A percentile compares a stretch with the other conserved stretches of the same genome.
Conservation (phyloP, 92 coral and sea anemone genomes). For the Chrysogorgia sp. region DNA sequence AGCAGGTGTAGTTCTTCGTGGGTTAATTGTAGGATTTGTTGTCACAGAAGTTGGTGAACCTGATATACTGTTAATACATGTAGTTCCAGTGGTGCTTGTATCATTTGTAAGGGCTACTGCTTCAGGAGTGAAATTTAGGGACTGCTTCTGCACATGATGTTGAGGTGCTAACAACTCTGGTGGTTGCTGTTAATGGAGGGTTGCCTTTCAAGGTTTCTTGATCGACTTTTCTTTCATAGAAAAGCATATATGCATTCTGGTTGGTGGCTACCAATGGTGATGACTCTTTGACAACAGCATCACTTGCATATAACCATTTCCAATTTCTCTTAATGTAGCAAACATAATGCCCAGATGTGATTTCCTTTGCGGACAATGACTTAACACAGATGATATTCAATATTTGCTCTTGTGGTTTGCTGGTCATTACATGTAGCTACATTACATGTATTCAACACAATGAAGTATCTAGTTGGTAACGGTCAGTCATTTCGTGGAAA, state of each 20-base stretch:
- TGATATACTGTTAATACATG: conserved; percentile 10
- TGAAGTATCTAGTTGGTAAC: conserved; percentile 21
- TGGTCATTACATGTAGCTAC: no score
- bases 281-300: conserved; percentile 43
- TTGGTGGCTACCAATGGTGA: conserved; percentile 44
- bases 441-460: conserved; percentile 22
- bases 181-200: no score
- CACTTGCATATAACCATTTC: conserved; percentile 54
- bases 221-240: conserved; percentile 50
- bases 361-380: conserved; percentile 52
- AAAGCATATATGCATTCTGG: conserved; percentile 59
- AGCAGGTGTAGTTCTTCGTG: no score
- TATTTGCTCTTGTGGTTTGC: conserved; percentile 4
- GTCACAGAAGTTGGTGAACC: background rate
- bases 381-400: conserved; percentile 37
- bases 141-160: no score
- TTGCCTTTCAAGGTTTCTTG: no score
- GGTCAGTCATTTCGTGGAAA: background rate
- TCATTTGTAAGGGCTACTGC: no score
- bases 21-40: no score
- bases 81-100: no score
- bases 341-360: conserved; percentile 58
- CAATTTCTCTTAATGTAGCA: conserved; percentile 55
- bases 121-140: no score
- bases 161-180: no score